Base-by-base conservation (phyloP, 2,113 vertebrate species). In the Nettapus auritus region DNA sequence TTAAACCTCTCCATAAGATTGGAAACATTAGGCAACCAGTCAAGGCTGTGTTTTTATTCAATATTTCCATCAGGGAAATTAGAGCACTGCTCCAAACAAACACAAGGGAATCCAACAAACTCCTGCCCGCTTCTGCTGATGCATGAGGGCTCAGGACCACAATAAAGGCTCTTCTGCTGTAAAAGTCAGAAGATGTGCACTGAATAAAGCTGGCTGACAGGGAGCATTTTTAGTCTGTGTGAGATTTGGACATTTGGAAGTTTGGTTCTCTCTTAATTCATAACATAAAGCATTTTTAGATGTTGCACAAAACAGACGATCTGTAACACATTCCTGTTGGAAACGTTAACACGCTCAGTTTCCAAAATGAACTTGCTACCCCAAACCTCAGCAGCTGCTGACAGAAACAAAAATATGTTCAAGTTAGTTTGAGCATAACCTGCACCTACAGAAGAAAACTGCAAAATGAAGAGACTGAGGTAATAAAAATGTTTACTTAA, bases 1-100 rank as follows among this genome's bases (percentile, higher is more conserved):
- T 89, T 86, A 91, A 90, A 86, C 83, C 73, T 78, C 90, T 77
- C 34, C 57, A 6, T 82, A 56, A 82, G 73, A 71, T 2, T 56
- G 48, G 56, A 95, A 96, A 86, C 53, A 86, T 66, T 17, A 86
- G 52, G 34, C 71, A 92, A 53, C 19, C 79, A 77, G 34, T 88
- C 40, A 88, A 77, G 38, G 17, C 14, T 77, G 48, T 77, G 48
- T 36, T 95, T 75, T 92, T 50, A 68, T 86, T 48, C 96, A 94
- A 75, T 88, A 90, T 90, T 93, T 96, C 77, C 75, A 57, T 62
- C 64, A 77, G 42, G 67, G 42, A 70, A 90, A 89, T 92, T 77
- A 68, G 19, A 86, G 13, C 66, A 50, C 89, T 92, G 92, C 76
- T 74, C 50, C 70, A 91, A 94, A 89, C 88, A 94, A 87, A 95